Evolutionary conservation across 2,113 vertebrate species (phyloP).

Genomic region (Pandion haliaetus): DNA sequence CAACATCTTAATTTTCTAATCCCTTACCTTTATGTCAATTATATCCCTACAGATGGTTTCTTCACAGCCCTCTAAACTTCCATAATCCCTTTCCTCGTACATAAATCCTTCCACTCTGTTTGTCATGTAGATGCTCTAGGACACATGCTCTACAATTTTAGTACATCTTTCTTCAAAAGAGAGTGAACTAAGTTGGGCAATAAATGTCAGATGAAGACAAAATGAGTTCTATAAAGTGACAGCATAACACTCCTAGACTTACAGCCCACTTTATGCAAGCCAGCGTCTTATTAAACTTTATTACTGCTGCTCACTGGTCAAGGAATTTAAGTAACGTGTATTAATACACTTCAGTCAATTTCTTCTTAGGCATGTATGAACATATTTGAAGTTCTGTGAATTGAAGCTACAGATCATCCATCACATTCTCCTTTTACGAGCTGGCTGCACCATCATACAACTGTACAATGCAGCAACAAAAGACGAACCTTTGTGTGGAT

Average conservation of each 20-base stretch:
- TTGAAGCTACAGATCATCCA: neutral
- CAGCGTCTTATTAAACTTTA: conserved; percentile 35
- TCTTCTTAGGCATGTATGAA: neutral
- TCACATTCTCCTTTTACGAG: neutral
- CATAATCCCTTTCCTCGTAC: neutral
- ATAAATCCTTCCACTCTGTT: conserved; percentile 26
- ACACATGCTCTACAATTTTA: conserved; percentile 39
- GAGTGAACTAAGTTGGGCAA: neutral
- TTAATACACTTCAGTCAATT: conserved; percentile 26
- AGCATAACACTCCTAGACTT: conserved; percentile 26
- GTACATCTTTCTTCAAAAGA: conserved; percentile 16
- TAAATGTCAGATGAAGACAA: conserved; percentile 49
- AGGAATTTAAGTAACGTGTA: conserved; percentile 26
- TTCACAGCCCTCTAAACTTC: neutral
- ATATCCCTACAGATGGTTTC: neutral
- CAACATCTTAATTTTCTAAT: neutral
- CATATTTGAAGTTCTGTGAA: neutral
- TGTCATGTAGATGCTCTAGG: conserved; percentile 1
- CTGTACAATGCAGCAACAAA: neutral
- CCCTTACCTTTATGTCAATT: neutral
- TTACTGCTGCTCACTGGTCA: conserved; percentile 39
- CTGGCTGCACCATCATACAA: neutral
- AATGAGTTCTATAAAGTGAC: conserved; percentile 22
- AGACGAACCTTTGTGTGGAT: neutral
- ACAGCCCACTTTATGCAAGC: neutral